These are phyloP conservation scores for Asobara japonica DNA, from an alignment of 1,140 invertebrate species.

Conservation along the genomic window DNA sequence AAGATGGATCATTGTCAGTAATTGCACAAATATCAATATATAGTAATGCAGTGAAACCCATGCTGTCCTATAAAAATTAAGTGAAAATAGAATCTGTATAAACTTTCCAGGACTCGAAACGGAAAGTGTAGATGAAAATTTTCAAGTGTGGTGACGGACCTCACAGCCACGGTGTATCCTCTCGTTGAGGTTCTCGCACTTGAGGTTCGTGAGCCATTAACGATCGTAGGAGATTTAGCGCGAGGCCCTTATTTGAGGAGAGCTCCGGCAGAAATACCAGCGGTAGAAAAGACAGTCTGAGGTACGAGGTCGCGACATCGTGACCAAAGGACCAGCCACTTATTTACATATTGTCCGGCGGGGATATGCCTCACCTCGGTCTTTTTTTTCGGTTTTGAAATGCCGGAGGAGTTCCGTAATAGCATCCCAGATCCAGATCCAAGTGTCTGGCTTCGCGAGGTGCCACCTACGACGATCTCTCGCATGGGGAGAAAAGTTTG, in stretches of 20 bases:
- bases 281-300: background rate
- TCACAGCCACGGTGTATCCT: background rate
- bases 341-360: slow-evolving; percentile 65
- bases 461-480: slow-evolving; percentile 62
- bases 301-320: slow-evolving; percentile 64
- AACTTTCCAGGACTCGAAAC: background rate
- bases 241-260: slow-evolving; percentile 22
- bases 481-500: slow-evolving; percentile 9
- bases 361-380: slow-evolving; percentile 45
- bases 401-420: slow-evolving; percentile 59
- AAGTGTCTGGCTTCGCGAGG: slow-evolving; percentile 46
- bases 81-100: background rate
- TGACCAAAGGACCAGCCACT: slow-evolving; percentile 61
- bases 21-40: no score
- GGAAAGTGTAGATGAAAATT: no score
- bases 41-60: no score
- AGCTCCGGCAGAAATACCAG: background rate
- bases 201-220: slow-evolving; percentile 12
- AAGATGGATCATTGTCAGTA: no score
- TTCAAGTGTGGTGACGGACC: background rate
- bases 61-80: no score
- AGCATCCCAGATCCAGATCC: slow-evolving; percentile 47
- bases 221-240: slow-evolving; percentile 7
- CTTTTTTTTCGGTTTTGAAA: slow-evolving; percentile 64
- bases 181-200: background rate